Conservation (phyloP, 2,797 vertebrate species). For the Arnoldichthys spilopterus region DNA sequence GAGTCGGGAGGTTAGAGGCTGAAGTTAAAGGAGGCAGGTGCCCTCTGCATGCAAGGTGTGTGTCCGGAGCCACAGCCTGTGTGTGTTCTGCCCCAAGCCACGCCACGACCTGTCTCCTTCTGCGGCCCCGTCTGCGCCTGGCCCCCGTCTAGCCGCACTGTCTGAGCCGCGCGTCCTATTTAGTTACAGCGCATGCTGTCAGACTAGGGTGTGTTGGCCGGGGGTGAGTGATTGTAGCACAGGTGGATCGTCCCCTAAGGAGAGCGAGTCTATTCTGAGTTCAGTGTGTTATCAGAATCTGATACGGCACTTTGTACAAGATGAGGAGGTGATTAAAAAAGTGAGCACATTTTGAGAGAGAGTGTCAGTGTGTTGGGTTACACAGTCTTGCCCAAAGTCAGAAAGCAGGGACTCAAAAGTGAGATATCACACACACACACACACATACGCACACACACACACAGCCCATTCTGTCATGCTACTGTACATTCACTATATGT, state of each 20-base stretch:
- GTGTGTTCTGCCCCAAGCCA: constrained; percentile 24
- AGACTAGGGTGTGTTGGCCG: constrained; percentile 15
- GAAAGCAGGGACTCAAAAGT: neutral
- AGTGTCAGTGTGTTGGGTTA: constrained; percentile 38
- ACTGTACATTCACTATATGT: constrained; percentile 49
- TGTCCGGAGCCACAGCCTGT: constrained; percentile 37
- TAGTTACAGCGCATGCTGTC: constrained; percentile 37
- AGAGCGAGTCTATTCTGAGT: neutral
- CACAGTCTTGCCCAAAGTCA: constrained; percentile 24
- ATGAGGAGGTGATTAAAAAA: constrained; percentile 23
- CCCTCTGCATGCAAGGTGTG: constrained; percentile 40
- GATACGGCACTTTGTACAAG: constrained; percentile 32
- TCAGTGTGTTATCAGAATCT: constrained; percentile 23
- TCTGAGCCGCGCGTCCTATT: constrained; percentile 48
- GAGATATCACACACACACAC: constrained; percentile 17
- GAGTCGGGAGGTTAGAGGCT: constrained; percentile 39
- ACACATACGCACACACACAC: constrained; percentile 20
- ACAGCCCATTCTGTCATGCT: constrained; percentile 4
- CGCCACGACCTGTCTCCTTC: constrained; percentile 3
- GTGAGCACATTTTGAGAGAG: constrained; percentile 6
- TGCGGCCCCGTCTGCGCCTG: constrained; percentile 5
- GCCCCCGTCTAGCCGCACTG: constrained; percentile 48
- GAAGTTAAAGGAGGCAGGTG: constrained; percentile 48
- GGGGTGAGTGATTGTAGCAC: constrained; percentile 37
- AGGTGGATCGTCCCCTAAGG: constrained; percentile 31